phyloP scores from a whole-genome alignment of 2,113 vertebrate genomes.

The Zosterops lateralis region DNA sequence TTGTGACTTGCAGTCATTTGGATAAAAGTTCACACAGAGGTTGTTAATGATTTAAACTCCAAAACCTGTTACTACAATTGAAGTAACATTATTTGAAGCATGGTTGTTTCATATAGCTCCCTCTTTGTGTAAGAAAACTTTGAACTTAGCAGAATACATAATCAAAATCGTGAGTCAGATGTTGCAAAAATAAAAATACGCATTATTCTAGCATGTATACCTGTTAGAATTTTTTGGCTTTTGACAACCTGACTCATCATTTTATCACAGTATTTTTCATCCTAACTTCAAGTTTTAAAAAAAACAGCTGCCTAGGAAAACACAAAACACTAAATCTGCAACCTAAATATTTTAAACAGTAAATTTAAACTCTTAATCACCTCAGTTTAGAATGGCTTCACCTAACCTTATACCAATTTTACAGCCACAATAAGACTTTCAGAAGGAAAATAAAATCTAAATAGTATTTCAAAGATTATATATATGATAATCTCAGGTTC shows the following conservation, averaged over 20 bases:
- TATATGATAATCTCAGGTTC: not conserved
- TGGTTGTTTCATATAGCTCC: conserved; percentile 67
- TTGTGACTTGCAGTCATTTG: conserved; percentile 78
- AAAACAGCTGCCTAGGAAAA: conserved; percentile 30
- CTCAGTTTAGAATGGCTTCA: not conserved
- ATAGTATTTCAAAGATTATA: not conserved
- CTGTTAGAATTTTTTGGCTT: conserved; percentile 31
- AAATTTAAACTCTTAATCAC: not conserved
- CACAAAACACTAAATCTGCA: not conserved
- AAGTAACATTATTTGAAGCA: conserved; percentile 71
- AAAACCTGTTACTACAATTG: conserved; percentile 79
- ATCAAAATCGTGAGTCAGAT: conserved; percentile 70
- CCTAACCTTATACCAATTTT: not conserved
- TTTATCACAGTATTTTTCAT: conserved; percentile 63
- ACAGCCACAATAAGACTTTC: not conserved
- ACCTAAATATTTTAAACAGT: not conserved
- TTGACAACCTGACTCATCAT: conserved; percentile 67
- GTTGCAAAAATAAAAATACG: conserved; percentile 47
- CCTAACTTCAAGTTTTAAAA: not conserved
- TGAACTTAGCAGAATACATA: conserved; percentile 72
- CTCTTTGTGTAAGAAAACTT: conserved; percentile 72
- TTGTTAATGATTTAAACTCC: conserved; percentile 83
- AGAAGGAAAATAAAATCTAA: not conserved
- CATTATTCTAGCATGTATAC: conserved; percentile 61
- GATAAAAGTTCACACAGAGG: conserved; percentile 78